Evolutionary conservation across 2,888 invertebrate species (phyloP), one percentile per base, ranked within the genome.

Genomic region (Gasteruption jaculator): DNA sequence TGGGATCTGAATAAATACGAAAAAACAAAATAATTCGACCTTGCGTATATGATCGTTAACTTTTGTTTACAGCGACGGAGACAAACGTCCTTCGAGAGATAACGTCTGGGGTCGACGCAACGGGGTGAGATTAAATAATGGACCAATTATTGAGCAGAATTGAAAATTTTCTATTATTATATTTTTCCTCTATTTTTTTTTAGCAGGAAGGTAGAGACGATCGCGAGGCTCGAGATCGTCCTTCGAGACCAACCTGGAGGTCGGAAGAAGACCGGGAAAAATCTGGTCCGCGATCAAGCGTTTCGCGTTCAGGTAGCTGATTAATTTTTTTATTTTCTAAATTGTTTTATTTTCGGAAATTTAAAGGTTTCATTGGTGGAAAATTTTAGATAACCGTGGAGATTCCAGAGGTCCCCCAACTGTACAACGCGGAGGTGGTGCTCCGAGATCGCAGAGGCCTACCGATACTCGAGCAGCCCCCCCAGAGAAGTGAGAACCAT

Each of bases 191-290:
- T 22, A 21, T 22, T 24, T 32, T 8, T 26, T 2, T 19, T 22
- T 34, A n/a, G 12, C 29, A 68, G 66, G 68, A 65, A 48, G 64
- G 63, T 26, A 64, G 65, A 5, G 58, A 58, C 21, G 65, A 65
- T 3, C 59, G 50, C 35, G 63, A 62, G 11, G 60, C 42, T 41
- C 62, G 61, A 4, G 56, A 50, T 19, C 50, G 21, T 15, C 11
- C n/a, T 25, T 31, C 50, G 15, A 55, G 62, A 22, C 49, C 54
- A 26, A 50, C 61, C 38, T 66, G 67, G 67, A 57, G 67, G 37
- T 52, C 54, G 3, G 67, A 67, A 12, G 61, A 60, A 7, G 64
- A 66, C n/a, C 55, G 49, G 53, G 65, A 64, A 10, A 60, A 49
- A 54, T 50, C 58, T 2, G 43, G 49, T 10, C 42, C 50, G 5